These are phyloP conservation scores for Myocastor coypus DNA, from an alignment of 2,113 vertebrate genomes.

Conservation along the genomic window DNA sequence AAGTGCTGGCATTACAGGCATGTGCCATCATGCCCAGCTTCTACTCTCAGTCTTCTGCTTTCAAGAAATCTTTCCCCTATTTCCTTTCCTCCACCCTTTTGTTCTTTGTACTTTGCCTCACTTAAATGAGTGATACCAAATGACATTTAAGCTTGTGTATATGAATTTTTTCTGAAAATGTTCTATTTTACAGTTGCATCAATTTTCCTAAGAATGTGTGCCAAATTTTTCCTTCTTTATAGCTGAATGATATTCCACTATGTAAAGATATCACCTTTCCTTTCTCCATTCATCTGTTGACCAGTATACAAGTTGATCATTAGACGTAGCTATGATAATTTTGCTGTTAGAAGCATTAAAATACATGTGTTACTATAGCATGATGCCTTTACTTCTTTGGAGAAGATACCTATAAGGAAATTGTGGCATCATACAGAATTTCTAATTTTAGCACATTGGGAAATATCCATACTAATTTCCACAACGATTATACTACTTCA, in stretches of 20 bases:
- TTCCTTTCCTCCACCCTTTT: background rate
- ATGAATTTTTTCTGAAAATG: background rate
- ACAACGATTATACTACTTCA: background rate
- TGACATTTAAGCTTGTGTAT: background rate
- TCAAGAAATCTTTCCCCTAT: background rate
- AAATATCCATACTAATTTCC: background rate
- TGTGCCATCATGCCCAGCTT: too few species aligned
- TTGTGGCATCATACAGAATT: background rate
- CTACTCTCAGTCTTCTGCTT: background rate
- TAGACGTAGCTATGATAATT: background rate
- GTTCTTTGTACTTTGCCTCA: background rate
- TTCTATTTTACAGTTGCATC: background rate
- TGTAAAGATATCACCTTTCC: too few species aligned
- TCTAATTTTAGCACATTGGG: background rate
- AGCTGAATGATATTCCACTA: background rate
- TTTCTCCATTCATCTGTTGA: too few species aligned
- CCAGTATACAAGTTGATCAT: background rate
- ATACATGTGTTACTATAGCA: background rate
- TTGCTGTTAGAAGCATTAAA: background rate
- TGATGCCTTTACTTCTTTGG: background rate
- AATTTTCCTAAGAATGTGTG: background rate
- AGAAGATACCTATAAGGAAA: background rate
- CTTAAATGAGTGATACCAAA: background rate
- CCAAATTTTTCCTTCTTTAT: background rate
- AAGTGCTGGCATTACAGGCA: too few species aligned